Percentiles rank a stretch among this genome's conserved stretches.
phyloP scores from a whole-genome alignment of 2,113 vertebrate genomes.

The Toxotes chatareus region DNA sequence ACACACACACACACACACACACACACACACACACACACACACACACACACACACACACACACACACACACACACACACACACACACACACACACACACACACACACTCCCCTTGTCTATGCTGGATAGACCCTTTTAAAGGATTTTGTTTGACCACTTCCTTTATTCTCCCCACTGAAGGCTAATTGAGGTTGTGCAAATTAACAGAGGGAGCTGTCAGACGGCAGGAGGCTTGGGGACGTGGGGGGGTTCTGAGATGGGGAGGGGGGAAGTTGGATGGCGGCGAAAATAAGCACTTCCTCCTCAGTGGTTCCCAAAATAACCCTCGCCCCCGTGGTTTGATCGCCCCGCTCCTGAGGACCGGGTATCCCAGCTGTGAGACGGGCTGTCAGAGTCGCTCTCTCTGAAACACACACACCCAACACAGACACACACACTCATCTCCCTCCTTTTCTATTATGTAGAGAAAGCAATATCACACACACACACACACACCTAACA shows the following conservation, averaged over 20 bases:
- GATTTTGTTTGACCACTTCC: constrained; percentile 66
- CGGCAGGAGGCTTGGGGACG: constrained; percentile 18
- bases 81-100: constrained; percentile 18
- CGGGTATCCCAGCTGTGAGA: constrained; percentile 72
- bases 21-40: constrained; percentile 3
- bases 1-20: constrained; percentile 6
- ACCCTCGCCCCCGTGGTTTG: constrained; percentile 55
- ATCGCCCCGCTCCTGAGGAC: constrained; percentile 58
- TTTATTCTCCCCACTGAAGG: constrained; percentile 64
- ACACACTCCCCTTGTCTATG: constrained; percentile 13
- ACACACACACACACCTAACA: not conserved
- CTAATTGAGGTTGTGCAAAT: constrained; percentile 77
- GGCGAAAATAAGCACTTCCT: constrained; percentile 57
- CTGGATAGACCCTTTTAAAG: constrained; percentile 62
- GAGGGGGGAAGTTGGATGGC: not conserved
- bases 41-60: constrained; percentile 26
- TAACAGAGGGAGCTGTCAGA: constrained; percentile 72
- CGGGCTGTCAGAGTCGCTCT: constrained; percentile 54
- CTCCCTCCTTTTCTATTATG: not conserved
- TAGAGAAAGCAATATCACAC: constrained; percentile 16
- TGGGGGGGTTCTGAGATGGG: not conserved
- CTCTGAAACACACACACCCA: constrained; percentile 11
- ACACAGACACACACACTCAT: constrained; percentile 27
- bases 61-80: constrained; percentile 20
- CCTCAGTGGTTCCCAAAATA: constrained; percentile 69